phyloP scores from a whole-genome alignment of 2,113 vertebrate genomes.

The Recurvirostra avosetta region DNA sequence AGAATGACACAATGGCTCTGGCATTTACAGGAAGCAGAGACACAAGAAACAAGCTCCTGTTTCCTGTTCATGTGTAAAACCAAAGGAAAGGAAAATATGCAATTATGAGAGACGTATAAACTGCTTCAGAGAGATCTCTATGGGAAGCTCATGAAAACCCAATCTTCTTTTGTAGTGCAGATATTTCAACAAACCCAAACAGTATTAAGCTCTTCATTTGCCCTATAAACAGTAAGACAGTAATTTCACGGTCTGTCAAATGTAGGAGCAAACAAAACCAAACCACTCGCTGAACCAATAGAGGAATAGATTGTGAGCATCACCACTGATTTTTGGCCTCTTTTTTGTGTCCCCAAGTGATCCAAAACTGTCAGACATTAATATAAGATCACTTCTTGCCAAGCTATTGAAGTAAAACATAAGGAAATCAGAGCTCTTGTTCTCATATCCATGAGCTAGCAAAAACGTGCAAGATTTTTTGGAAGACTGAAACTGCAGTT shows the following conservation, averaged over 20 bases:
- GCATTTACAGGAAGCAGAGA: neutral
- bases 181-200: neutral
- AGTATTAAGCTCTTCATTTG: neutral
- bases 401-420: neutral
- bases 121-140: neutral
- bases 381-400: neutral
- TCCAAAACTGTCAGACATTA: neutral
- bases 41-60: neutral
- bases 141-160: neutral
- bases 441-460: accelerated
- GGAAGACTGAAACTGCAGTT: neutral
- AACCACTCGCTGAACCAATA: neutral
- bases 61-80: neutral
- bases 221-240: neutral
- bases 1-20: neutral
- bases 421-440: neutral
- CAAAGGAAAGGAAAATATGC: neutral
- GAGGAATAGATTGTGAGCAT: neutral
- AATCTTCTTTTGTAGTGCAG: neutral
- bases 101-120: neutral
- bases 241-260: neutral
- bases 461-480: neutral
- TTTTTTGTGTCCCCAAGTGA: neutral
- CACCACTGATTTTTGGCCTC: neutral
- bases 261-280: neutral